phyloP scores from a whole-genome alignment of 92 coral and sea anemone species.

The Zoanthus sociatus region DNA sequence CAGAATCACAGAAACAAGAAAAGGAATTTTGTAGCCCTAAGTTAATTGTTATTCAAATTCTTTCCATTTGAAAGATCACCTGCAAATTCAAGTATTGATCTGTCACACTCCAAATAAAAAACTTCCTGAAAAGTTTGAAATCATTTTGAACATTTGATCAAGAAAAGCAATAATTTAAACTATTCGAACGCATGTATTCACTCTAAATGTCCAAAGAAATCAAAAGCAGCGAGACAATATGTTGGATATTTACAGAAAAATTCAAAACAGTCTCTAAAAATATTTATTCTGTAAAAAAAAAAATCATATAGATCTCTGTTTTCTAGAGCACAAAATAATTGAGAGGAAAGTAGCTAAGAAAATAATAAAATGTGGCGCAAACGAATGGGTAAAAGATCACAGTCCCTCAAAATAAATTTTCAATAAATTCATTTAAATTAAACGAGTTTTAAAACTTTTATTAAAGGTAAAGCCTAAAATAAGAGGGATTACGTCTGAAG shows the following conservation, averaged over 20 bases:
- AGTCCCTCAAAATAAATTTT: background rate
- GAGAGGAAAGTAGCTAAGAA: background rate
- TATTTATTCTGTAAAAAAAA: background rate
- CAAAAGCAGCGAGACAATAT: slow-evolving; percentile 5
- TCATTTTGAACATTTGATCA: slow-evolving; percentile 10
- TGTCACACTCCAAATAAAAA: slow-evolving; percentile 25
- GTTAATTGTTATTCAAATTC: slow-evolving; percentile 49
- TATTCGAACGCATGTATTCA: background rate
- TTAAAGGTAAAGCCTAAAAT: slow-evolving; percentile 7
- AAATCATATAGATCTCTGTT: slow-evolving; percentile 5
- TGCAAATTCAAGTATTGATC: slow-evolving; percentile 39
- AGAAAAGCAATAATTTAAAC: background rate
- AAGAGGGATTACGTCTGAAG: slow-evolving; percentile 18
- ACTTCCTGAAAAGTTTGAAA: slow-evolving; percentile 33
- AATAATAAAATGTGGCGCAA: background rate
- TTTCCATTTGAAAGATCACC: slow-evolving; percentile 33
- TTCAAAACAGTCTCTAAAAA: slow-evolving; percentile 26
- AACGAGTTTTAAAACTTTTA: slow-evolving; percentile 52
- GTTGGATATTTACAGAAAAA: slow-evolving; percentile 25
- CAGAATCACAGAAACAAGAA: slow-evolving; percentile 32
- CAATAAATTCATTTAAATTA: slow-evolving; percentile 32
- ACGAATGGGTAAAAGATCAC: background rate
- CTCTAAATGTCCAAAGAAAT: background rate
- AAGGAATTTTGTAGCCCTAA: slow-evolving; percentile 32
- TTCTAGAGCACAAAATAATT: background rate